These are phyloP conservation scores for Norana najaformis DNA, from an alignment of 2,888 invertebrate species.

Conservation along the genomic window DNA sequence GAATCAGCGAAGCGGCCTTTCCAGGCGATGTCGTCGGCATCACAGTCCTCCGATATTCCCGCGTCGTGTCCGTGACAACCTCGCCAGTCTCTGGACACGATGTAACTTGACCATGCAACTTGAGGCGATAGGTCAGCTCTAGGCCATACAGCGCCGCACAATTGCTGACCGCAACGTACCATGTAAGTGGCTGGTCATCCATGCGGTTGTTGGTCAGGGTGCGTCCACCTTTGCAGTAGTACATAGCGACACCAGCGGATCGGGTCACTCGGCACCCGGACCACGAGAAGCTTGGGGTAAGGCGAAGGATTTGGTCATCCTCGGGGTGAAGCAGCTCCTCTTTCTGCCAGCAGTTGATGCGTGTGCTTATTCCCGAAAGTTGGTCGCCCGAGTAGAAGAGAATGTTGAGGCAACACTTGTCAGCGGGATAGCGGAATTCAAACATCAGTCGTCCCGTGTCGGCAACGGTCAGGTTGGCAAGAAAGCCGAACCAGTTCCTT, in stretches of 20 bases:
- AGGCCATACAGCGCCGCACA: slow-evolving; percentile 40
- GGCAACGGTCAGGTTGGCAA: slow-evolving; percentile 42
- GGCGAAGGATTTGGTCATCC: slow-evolving; percentile 43
- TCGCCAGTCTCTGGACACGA: slow-evolving; percentile 30
- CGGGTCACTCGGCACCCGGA: slow-evolving; percentile 43
- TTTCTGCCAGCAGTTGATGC: slow-evolving; percentile 45
- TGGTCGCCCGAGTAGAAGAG: slow-evolving; percentile 45
- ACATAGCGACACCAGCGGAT: slow-evolving; percentile 28
- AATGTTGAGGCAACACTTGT: slow-evolving; percentile 45
- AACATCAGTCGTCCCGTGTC: slow-evolving; percentile 41
- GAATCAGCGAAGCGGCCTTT: neutral
- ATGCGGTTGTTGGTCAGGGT: slow-evolving; percentile 34
- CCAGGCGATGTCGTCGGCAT: neutral
- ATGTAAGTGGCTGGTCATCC: slow-evolving; percentile 26
- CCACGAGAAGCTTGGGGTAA: slow-evolving; percentile 44
- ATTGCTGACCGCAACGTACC: slow-evolving; percentile 41
- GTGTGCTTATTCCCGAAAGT: slow-evolving; percentile 37
- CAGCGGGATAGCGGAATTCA: slow-evolving; percentile 43
- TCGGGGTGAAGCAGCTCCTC: slow-evolving; percentile 41
- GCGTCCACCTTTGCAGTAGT: slow-evolving; percentile 40
- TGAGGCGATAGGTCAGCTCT: slow-evolving; percentile 37
- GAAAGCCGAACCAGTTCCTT: slow-evolving; percentile 44
- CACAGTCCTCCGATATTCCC: neutral
- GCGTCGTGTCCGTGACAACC: neutral
- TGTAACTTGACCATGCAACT: slow-evolving; percentile 38